Conservation (phyloP, 2,888 invertebrate genomes). For the Pseudococcus longispinus region DNA sequence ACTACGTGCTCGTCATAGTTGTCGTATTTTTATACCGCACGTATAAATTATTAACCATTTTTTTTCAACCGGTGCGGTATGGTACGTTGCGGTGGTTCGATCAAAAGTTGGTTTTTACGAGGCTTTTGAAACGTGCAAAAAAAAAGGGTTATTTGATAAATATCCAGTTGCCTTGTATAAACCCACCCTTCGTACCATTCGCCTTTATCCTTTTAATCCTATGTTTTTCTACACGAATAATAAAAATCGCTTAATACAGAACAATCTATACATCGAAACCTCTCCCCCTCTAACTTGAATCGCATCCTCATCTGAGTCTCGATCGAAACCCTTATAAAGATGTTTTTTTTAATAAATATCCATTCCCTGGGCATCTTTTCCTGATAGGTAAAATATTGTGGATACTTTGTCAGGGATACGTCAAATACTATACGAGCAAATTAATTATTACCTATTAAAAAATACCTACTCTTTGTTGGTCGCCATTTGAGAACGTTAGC, state of each 20-base stretch:
- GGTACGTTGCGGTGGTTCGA: neutral
- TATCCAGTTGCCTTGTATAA: neutral
- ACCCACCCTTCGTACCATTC: neutral
- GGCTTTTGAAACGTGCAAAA: neutral
- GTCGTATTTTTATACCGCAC: neutral
- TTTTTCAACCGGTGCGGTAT: neutral
- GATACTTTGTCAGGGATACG: neutral
- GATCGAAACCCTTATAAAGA: neutral
- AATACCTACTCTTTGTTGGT: too few relatives aligned
- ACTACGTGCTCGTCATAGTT: neutral
- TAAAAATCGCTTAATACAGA: neutral
- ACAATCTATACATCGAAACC: neutral
- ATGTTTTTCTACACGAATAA: neutral
- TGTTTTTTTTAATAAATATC: neutral
- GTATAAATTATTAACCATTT: conserved; percentile 25
- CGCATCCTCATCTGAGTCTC: neutral
- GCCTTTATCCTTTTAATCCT: neutral
- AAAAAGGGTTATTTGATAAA: conserved; percentile 40
- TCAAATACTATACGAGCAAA: neutral
- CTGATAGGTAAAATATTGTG: neutral
- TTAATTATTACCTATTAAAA: conserved; percentile 13
- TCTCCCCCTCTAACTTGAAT: neutral
- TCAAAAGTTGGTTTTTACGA: conserved; percentile 15
- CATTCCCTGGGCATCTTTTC: neutral
- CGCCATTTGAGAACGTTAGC: neutral